These are phyloP conservation scores for Campoplex nolae DNA, from an alignment of 2,888 invertebrate species.

Conservation along the genomic window DNA sequence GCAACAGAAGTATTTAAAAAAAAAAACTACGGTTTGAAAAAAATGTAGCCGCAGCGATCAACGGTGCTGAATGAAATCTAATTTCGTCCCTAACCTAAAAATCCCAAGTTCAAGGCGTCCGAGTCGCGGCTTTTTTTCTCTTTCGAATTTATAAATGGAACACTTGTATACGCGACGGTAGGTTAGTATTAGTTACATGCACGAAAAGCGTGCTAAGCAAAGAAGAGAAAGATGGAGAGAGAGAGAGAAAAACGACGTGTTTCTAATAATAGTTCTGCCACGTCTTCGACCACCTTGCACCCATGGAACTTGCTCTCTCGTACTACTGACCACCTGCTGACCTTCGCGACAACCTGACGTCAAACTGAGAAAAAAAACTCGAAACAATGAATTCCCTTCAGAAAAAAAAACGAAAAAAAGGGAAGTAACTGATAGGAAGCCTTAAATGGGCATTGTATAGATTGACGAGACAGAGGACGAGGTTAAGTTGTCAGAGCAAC, in stretches of 20 bases:
- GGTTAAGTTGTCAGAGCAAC: slow-evolving; percentile 60
- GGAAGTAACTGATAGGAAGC: neutral
- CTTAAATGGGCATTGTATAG: neutral
- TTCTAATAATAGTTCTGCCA: slow-evolving; percentile 67
- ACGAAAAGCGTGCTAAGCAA: slow-evolving; percentile 23
- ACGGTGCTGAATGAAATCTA: slow-evolving; percentile 50
- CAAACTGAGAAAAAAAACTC: slow-evolving; percentile 14
- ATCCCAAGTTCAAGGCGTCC: slow-evolving; percentile 60
- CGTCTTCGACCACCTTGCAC: slow-evolving; percentile 69
- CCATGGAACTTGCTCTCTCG: slow-evolving; percentile 42
- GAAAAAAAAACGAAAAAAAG: neutral
- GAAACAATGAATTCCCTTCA: neutral
- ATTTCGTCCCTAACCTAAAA: slow-evolving; percentile 51
- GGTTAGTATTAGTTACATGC: slow-evolving; percentile 58
- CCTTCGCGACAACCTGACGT: slow-evolving; percentile 60
- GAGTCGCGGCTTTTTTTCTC: slow-evolving; percentile 4
- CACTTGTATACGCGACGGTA: slow-evolving; percentile 38
- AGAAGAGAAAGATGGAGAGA: slow-evolving; percentile 12
- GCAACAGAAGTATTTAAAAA: neutral
- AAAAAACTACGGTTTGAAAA: slow-evolving; percentile 21
- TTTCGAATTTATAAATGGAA: slow-evolving; percentile 63
- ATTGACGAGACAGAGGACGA: slow-evolving; percentile 7
- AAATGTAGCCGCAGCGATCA: slow-evolving; percentile 29
- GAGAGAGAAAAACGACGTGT: slow-evolving; percentile 9
- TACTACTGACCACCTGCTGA: slow-evolving; percentile 67